Percentiles rank a stretch among this genome's conserved stretches.
Evolutionary conservation across 2,888 invertebrate species (phyloP).

Genomic region (Bruchidius siliquastri): DNA sequence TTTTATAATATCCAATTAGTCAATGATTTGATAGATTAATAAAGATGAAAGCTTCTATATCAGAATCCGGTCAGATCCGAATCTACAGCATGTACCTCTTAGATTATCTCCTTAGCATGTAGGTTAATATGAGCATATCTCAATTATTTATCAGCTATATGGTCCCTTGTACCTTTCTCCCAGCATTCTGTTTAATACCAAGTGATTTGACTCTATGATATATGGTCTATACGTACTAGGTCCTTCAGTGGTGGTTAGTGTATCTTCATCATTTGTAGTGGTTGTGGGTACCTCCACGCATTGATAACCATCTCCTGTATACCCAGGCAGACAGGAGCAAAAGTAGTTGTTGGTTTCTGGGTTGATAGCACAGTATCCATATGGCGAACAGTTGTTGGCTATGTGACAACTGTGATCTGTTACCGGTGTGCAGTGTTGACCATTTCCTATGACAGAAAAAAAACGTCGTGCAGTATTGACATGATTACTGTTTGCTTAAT

Average conservation of each 20-base stretch:
- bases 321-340: constrained; percentile 52
- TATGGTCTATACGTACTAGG: not conserved
- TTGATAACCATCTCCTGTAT: constrained; percentile 50
- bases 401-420: constrained; percentile 50
- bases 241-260: constrained; percentile 6
- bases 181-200: too few relatives aligned
- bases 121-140: too few relatives aligned
- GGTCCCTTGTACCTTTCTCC: too few relatives aligned
- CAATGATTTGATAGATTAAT: too few relatives aligned
- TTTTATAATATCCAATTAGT: too few relatives aligned
- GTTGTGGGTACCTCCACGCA: constrained; percentile 40
- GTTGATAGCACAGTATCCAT: constrained; percentile 48
- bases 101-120: too few relatives aligned
- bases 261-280: constrained; percentile 22
- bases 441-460: constrained; percentile 49
- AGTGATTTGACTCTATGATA: too few relatives aligned
- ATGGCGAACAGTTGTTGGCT: constrained; percentile 55
- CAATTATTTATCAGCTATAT: too few relatives aligned
- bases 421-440: constrained; percentile 49
- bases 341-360: constrained; percentile 39
- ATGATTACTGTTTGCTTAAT: too few relatives aligned
- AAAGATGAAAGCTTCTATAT: too few relatives aligned
- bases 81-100: too few relatives aligned
- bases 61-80: too few relatives aligned
- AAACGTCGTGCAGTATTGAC: not conserved